These are phyloP conservation scores for Catharus bicknelli DNA, from an alignment of 2,113 vertebrate species.

Conservation along the genomic window DNA sequence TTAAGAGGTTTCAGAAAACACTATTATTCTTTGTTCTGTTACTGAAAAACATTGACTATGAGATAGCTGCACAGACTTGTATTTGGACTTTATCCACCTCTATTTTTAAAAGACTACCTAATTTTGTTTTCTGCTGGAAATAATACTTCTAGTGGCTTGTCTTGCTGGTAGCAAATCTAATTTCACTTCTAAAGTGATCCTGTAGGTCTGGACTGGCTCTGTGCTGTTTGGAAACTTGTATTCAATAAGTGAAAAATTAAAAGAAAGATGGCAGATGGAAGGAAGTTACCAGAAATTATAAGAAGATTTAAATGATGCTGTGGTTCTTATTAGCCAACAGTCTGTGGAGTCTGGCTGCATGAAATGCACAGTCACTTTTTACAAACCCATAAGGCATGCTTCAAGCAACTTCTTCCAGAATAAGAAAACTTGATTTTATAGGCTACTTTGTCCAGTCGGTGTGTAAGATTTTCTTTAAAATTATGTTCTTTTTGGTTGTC, in stretches of 20 bases:
- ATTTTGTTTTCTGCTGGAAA: constrained; percentile 25
- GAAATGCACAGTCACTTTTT: not conserved
- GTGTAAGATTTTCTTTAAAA: not conserved
- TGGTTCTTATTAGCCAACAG: not conserved
- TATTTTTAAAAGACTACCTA: constrained; percentile 10
- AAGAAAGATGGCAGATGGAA: constrained; percentile 6
- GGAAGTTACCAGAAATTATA: constrained; percentile 7
- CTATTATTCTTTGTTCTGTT: not conserved
- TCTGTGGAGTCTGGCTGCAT: not conserved
- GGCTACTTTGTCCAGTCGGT: not conserved
- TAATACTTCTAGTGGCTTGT: not conserved
- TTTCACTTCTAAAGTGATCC: constrained; percentile 16
- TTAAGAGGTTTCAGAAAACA: not conserved
- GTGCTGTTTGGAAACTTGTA: constrained; percentile 4
- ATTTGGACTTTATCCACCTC: constrained; percentile 2
- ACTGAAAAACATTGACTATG: not conserved
- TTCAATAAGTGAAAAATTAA: not conserved
- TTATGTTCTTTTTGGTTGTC: not conserved
- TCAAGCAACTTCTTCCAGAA: not conserved
- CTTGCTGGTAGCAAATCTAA: constrained; percentile 19
- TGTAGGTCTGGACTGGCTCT: not conserved
- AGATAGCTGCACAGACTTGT: not conserved
- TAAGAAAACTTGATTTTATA: not conserved
- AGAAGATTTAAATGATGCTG: not conserved
- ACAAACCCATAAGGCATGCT: not conserved